Percentiles rank a stretch among this genome's conserved stretches.
These are phyloP conservation scores for Tenthredo amoena DNA, from an alignment of 2,888 invertebrate species.

Conservation along the genomic window DNA sequence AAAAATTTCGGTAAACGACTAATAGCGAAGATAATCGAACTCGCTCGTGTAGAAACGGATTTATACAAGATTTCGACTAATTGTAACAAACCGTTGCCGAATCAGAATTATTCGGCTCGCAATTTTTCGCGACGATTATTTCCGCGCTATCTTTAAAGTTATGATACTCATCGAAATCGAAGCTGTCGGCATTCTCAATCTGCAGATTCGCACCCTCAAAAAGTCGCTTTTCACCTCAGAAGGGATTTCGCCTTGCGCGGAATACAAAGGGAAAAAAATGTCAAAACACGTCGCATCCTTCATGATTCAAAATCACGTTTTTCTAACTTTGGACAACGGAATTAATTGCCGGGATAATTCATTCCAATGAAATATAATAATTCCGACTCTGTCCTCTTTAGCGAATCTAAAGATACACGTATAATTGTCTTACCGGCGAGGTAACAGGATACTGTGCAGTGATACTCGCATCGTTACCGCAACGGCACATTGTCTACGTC, in stretches of 20 bases:
- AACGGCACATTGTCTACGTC: background rate
- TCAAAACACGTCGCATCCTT: background rate
- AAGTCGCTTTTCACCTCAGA: background rate
- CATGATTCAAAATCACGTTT: background rate
- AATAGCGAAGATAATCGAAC: slow-evolving; percentile 32
- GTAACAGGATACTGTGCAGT: background rate
- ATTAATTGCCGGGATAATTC: background rate
- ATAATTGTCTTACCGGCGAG: background rate
- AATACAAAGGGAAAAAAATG: background rate
- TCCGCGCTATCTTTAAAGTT: background rate
- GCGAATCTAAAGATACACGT: background rate
- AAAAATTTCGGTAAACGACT: slow-evolving; percentile 29
- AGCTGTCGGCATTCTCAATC: too few species aligned
- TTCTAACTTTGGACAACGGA: background rate
- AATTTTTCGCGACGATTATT: background rate
- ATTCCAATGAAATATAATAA: background rate
- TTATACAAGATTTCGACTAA: slow-evolving; percentile 7
- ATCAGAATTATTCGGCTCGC: background rate
- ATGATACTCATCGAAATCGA: background rate
- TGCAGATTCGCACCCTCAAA: background rate
- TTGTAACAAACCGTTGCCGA: background rate
- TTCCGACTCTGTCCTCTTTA: background rate
- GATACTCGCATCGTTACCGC: background rate
- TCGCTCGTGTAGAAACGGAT: background rate
- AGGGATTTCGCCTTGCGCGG: background rate